These are phyloP conservation scores for Catocala nupta DNA, from an alignment of 2,888 invertebrate species.

Conservation along the genomic window DNA sequence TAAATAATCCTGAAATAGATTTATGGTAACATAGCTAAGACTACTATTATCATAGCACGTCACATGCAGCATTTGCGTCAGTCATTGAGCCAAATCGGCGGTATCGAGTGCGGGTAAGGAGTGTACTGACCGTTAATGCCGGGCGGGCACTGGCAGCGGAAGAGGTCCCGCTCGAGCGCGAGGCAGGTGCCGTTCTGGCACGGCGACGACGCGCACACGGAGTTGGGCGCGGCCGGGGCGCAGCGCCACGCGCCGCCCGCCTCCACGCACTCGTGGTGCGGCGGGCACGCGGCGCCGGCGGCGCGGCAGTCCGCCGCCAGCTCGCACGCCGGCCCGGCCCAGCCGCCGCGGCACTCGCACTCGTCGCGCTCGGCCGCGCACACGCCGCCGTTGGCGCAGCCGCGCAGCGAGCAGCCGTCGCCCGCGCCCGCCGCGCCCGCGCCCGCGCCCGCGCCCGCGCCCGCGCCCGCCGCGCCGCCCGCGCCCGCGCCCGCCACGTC, in stretches of 20 bases:
- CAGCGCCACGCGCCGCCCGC: slow-evolving; percentile 86
- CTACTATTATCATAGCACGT: no score
- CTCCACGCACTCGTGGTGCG: slow-evolving; percentile 84
- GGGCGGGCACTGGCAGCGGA: slow-evolving; percentile 90
- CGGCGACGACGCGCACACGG: slow-evolving; percentile 89
- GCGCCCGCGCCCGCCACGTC: slow-evolving; percentile 41
- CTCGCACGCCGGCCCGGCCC: slow-evolving; percentile 89
- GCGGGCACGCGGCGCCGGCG: slow-evolving; percentile 63
- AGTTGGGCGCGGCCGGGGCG: slow-evolving; percentile 87
- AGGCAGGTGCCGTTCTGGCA: slow-evolving; percentile 93
- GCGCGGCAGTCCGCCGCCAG: slow-evolving; percentile 89
- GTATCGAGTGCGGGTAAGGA: no score
- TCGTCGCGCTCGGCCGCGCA: slow-evolving; percentile 77
- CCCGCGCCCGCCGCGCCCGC: slow-evolving; percentile 38
- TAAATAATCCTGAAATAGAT: no score
- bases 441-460: slow-evolving; percentile 54
- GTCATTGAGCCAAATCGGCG: no score
- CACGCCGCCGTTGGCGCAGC: slow-evolving; percentile 89
- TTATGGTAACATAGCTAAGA: no score
- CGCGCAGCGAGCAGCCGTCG: slow-evolving; percentile 86
- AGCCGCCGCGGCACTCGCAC: slow-evolving; percentile 90
- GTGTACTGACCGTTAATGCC: slow-evolving; percentile 67
- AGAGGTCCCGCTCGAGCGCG: slow-evolving; percentile 88
- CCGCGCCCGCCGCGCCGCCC: slow-evolving; percentile 41
- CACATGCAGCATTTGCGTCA: no score